Conservation (phyloP, 2,797 vertebrate species). For the Pangasius macronema region DNA sequence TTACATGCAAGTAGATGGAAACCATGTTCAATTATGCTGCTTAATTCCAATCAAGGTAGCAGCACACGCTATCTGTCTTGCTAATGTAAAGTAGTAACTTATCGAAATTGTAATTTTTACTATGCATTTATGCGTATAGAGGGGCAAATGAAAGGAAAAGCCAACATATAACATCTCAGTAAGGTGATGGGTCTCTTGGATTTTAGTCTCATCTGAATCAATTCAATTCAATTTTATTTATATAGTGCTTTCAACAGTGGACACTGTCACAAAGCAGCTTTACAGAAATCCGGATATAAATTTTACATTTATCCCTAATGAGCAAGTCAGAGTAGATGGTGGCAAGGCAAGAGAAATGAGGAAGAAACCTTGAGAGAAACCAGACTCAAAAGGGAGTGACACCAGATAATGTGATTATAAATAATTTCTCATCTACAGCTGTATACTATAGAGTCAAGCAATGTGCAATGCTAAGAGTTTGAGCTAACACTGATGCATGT, state of each 20-base stretch:
- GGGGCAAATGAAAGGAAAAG: background rate
- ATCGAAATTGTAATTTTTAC: background rate
- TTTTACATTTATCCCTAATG: background rate
- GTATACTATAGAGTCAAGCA: background rate
- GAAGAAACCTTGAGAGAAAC: background rate
- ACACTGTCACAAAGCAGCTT: background rate
- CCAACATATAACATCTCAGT: background rate
- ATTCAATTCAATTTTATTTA: background rate
- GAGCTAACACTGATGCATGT: background rate
- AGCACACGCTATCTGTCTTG: background rate
- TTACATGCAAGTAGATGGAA: background rate
- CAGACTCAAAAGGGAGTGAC: background rate
- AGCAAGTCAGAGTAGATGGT: background rate
- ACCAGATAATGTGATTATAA: no score
- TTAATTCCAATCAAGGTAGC: background rate
- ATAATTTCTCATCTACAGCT: no score
- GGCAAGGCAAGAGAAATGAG: background rate
- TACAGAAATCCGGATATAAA: background rate
- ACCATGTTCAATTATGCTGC: background rate
- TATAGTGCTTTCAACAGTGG: background rate
- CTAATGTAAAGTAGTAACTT: background rate
- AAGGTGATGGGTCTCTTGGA: background rate
- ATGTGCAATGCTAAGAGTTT: background rate
- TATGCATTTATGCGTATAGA: background rate
- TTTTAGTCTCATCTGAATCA: background rate